Base-by-base conservation (phyloP, 2,797 vertebrate genomes). In the Ataeniobius toweri region DNA sequence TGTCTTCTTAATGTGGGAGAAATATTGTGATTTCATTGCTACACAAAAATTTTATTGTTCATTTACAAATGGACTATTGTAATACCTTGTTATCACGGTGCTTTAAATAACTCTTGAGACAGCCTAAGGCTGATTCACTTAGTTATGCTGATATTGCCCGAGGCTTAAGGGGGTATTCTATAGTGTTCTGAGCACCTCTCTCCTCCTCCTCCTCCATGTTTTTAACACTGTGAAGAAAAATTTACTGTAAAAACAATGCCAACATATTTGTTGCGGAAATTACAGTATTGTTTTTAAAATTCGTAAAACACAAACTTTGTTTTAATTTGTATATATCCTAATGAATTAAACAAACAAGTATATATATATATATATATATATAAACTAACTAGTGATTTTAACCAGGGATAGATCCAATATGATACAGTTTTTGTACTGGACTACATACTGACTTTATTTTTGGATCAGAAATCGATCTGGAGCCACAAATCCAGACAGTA, bases 71-170 rank as follows among this genome's bases (percentile, higher is more conserved):
- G 20, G 8, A 5, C 20, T 41, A 67, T 41, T 67, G 22, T 67
- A 51, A 68, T 26, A 50, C 31, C 28, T 31, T 74, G 36, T 75
- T 31, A 67, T 67, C 63, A 41, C 20, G 41, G 63, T 24, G 22
- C 63, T 24, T 67, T 67, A 67, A 67, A 67, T 67, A 41, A 67
- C 63, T 67, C 63, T 41, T 1, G 20, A 67, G 63, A 67, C 63
- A 67, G 36, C 63, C 63, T 67, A 13, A 41, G 63, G 63, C 63
- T 67, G 20, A 67, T 67, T 36, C 63, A 67, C 20, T 67, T 67
- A 67, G 63, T 67, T 44, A 67, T 67, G 36, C 63, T 41, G 36
- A 36, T 41, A 67, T 67, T 67, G 63, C 63, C 20, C 5, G 9
- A 67, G 63, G 63, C 63, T 67, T 67, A 67, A 24, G 39, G 36